Percentiles rank a stretch among this genome's conserved stretches.
phyloP scores from a whole-genome alignment of 2,113 vertebrate species.

The Hippocampus zosterae region DNA sequence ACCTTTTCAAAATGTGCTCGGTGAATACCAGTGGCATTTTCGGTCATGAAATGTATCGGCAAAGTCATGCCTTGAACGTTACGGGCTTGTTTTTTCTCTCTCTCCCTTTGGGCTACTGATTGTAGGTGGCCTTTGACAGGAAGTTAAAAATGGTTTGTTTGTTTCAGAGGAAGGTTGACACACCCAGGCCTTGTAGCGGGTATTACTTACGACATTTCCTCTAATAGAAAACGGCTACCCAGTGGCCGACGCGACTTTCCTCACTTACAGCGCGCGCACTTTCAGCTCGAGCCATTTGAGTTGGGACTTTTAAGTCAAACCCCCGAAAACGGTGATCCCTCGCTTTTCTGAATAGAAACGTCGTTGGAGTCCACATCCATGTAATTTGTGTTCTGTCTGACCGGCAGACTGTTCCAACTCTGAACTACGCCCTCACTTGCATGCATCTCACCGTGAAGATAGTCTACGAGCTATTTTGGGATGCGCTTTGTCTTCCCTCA shows the following conservation, averaged over 20 bases:
- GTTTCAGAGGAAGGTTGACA: constrained; percentile 79
- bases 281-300: constrained; percentile 9
- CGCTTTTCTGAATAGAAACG: neutral
- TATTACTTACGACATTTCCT: constrained; percentile 79
- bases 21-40: neutral
- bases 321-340: neutral
- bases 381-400: neutral
- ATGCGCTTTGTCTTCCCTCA: constrained; percentile 20
- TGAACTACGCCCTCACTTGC: neutral
- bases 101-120: constrained; percentile 53
- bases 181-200: constrained; percentile 76
- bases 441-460: neutral
- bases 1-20: neutral
- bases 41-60: neutral
- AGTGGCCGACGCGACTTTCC: constrained; percentile 40
- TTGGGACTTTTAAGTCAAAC: neutral
- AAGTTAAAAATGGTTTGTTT: constrained; percentile 82
- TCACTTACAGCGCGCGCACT: constrained; percentile 31
- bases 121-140: constrained; percentile 73
- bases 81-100: constrained; percentile 41
- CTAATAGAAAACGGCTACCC: constrained; percentile 73
- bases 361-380: constrained; percentile 1
- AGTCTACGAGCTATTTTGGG: constrained; percentile 12
- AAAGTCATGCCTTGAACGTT: constrained; percentile 27
- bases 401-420: constrained; percentile 2